Conservation (phyloP, 1,140 invertebrate genomes). For the Nomia melanderi region DNA sequence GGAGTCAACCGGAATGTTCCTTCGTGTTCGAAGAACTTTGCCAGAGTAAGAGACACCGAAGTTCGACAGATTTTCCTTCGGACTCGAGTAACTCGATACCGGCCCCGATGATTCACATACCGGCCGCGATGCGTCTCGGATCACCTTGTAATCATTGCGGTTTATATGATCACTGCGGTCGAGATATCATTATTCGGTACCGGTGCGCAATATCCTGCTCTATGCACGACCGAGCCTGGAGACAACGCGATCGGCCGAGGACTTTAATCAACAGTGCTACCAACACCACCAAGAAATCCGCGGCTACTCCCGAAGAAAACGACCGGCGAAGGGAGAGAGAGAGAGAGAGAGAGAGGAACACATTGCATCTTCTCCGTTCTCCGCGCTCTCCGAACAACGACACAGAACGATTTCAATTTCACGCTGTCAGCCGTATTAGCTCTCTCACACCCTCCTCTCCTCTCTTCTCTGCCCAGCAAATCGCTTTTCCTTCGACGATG, state of each 20-base stretch:
- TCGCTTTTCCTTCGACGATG: conserved; percentile 47
- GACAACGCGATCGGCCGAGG: conserved; percentile 67
- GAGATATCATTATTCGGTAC: conserved; percentile 75
- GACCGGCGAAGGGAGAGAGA: not conserved
- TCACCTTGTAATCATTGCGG: conserved; percentile 45
- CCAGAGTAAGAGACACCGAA: too few relatives aligned
- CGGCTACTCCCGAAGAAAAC: conserved; percentile 46
- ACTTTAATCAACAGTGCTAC: conserved; percentile 58
- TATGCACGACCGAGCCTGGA: conserved; percentile 76
- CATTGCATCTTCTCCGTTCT: conserved; percentile 41
- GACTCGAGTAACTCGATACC: not conserved
- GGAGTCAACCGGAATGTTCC: too few relatives aligned
- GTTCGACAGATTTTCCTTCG: not conserved
- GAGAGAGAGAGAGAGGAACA: too few relatives aligned
- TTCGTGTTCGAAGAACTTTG: too few relatives aligned
- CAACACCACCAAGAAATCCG: conserved; percentile 14
- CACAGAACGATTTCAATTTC: conserved; percentile 50
- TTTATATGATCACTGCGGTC: conserved; percentile 71
- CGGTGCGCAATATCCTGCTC: conserved; percentile 76
- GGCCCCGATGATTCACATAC: conserved; percentile 10
- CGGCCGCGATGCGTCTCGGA: conserved; percentile 25
- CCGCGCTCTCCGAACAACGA: conserved; percentile 37
- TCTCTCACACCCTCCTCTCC: not conserved
- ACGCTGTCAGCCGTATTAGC: conserved; percentile 34
- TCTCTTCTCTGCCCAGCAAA: conserved; percentile 6